Evolutionary conservation across 2,888 invertebrate species (phyloP).

Genomic region (Microchrysa polita): DNA sequence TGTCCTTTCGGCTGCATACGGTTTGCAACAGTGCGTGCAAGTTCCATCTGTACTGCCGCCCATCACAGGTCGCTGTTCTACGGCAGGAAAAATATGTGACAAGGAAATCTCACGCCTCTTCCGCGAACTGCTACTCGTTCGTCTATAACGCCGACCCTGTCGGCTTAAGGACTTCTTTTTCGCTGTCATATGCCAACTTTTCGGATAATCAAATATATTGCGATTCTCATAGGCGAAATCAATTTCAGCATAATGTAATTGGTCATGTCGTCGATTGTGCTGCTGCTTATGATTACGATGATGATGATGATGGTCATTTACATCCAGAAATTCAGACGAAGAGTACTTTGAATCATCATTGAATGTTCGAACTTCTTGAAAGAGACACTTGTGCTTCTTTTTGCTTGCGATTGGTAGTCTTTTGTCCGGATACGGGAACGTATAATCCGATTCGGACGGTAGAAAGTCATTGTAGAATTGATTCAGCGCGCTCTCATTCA

Average conservation of each 20-base stretch:
- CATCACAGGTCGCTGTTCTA: constrained; percentile 46
- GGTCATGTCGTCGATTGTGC: constrained; percentile 18
- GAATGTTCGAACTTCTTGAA: constrained; percentile 54
- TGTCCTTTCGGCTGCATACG: constrained; percentile 31
- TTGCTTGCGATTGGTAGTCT: constrained; percentile 42
- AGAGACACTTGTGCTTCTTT: constrained; percentile 52
- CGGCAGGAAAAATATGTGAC: constrained; percentile 53
- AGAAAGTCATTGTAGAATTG: constrained; percentile 53
- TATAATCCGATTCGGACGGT: constrained; percentile 48
- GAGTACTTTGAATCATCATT: constrained; percentile 51
- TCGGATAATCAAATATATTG: constrained; percentile 52
- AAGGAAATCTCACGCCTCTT: constrained; percentile 52
- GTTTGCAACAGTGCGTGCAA: constrained; percentile 51
- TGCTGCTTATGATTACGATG: no score
- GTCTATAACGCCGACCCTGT: constrained; percentile 50
- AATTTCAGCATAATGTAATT: constrained; percentile 48
- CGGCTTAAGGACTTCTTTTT: constrained; percentile 39
- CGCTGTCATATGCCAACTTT: constrained; percentile 52
- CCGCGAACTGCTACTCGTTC: constrained; percentile 30
- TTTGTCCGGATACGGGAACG: constrained; percentile 55
- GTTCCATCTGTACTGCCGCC: constrained; percentile 48
- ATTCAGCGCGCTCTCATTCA: constrained; percentile 53
- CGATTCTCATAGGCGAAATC: constrained; percentile 47
- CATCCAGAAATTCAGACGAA: constrained; percentile 46
- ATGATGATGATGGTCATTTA: constrained; percentile 46